Evolutionary conservation across 2,797 vertebrate species (phyloP).

Genomic region (Trachurus trachurus): DNA sequence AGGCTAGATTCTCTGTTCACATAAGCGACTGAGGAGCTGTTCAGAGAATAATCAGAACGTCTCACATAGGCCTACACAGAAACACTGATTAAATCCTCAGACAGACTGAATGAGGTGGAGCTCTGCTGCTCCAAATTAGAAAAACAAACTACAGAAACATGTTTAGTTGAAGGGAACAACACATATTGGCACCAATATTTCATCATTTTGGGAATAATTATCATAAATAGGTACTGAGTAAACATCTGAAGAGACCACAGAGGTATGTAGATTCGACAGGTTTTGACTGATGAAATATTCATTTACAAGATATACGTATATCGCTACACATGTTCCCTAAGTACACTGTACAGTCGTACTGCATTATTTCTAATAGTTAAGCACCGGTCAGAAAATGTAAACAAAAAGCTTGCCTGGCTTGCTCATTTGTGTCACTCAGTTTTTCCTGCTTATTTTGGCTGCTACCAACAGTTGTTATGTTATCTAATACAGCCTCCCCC

Average conservation of each 20-base stretch:
- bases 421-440: not conserved
- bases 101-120: not conserved
- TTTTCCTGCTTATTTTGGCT: not conserved
- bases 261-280: not conserved
- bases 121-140: not conserved
- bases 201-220: not conserved
- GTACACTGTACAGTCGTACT: not conserved
- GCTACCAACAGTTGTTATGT: too few species aligned
- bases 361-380: not conserved
- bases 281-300: not conserved
- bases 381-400: not conserved
- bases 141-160: not conserved
- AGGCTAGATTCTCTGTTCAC: not conserved
- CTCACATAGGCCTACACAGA: not conserved
- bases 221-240: not conserved
- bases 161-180: not conserved
- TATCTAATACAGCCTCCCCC: not conserved
- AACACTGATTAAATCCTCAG: not conserved
- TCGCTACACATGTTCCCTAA: not conserved
- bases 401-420: not conserved
- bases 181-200: not conserved
- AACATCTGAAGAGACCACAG: not conserved
- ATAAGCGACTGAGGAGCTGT: not conserved
- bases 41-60: not conserved
- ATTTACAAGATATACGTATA: not conserved